Evolutionary conservation across 2,888 invertebrate species (phyloP).

Genomic region (Melinopterus prodromus): DNA sequence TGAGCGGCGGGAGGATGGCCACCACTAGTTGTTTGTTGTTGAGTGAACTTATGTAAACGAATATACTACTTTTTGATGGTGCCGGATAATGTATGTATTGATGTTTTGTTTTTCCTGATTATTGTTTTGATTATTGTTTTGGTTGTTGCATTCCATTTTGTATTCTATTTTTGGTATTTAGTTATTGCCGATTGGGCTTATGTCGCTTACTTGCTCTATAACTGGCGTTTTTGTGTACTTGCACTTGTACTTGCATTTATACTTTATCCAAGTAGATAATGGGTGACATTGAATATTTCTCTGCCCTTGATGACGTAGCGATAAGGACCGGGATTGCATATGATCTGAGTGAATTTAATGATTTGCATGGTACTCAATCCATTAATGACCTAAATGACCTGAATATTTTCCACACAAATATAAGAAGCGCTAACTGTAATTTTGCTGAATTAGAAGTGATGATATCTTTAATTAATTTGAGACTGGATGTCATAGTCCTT

Average conservation of each 20-base stretch:
- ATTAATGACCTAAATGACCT: background rate
- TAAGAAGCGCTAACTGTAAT: constrained; percentile 6
- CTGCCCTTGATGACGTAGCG: background rate
- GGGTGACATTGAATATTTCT: background rate
- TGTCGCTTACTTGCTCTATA: background rate
- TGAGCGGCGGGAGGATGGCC: background rate
- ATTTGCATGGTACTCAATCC: background rate
- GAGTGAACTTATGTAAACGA: background rate
- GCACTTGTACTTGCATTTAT: background rate
- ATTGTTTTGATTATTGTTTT: background rate
- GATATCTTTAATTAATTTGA: background rate
- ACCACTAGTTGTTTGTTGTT: background rate
- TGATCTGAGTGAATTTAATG: background rate
- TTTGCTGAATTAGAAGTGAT: background rate
- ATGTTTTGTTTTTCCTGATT: background rate
- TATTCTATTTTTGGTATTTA: background rate
- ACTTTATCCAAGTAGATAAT: background rate
- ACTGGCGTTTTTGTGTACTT: background rate
- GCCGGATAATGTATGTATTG: background rate
- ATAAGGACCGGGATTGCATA: background rate
- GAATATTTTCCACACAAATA: constrained; percentile 7
- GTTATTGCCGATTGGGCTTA: background rate
- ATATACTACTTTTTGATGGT: background rate
- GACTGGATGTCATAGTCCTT: constrained; percentile 8
- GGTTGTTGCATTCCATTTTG: background rate